Conservation (phyloP, 2,888 invertebrate species). For the Macrostomum cliftonense region DNA sequence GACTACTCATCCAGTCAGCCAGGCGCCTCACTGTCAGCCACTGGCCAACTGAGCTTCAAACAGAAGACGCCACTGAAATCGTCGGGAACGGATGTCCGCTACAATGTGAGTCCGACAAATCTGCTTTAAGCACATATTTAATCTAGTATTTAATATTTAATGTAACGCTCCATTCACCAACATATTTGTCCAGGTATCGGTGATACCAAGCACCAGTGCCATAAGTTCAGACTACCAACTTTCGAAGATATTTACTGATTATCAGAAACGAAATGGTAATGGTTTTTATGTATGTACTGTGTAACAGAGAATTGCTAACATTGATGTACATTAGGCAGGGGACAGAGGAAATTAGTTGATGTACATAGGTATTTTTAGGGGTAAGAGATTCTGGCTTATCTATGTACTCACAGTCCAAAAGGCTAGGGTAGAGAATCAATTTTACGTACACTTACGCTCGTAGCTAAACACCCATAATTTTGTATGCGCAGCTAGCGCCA, state of each 20-base stretch:
- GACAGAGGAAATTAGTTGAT: not conserved
- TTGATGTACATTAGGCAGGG: no score
- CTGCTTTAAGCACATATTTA: no score
- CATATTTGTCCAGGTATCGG: constrained; percentile 35
- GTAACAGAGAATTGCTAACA: no score
- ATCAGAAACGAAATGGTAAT: constrained; percentile 47
- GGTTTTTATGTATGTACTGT: not conserved
- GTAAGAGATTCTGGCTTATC: not conserved
- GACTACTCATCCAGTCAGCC: constrained; percentile 29
- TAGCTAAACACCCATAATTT: no score
- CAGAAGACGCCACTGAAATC: constrained; percentile 38
- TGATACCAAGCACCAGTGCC: constrained; percentile 40
- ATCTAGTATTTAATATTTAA: no score
- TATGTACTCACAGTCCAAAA: no score
- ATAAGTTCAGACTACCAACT: constrained; percentile 40
- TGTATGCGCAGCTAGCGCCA: constrained; percentile 24
- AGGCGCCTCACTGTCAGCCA: constrained; percentile 35
- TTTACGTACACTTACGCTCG: no score
- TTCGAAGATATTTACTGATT: constrained; percentile 43
- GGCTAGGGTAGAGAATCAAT: not conserved
- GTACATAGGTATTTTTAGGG: not conserved
- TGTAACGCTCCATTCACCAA: no score
- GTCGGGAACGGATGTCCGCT: constrained; percentile 41
- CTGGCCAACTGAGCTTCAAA: constrained; percentile 38
- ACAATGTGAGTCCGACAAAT: constrained; percentile 32